Evolutionary conservation across 2,797 vertebrate species (phyloP), one percentile per base, ranked within the genome.

Genomic region (Echiichthys vipera): DNA sequence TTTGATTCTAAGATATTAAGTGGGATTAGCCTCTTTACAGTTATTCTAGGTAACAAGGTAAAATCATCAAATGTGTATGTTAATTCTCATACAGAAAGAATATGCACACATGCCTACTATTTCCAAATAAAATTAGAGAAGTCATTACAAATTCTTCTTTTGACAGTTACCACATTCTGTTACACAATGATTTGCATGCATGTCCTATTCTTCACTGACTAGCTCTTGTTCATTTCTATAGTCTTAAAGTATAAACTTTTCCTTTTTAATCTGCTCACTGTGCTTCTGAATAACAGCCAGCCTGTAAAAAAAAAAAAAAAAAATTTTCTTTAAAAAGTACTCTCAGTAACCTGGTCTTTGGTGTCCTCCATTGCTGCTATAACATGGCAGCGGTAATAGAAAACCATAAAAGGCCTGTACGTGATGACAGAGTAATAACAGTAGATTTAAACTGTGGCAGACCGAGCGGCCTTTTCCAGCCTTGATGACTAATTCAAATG

Each of bases 361-460:
- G 69, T 76, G 71, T 84, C 74, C 76, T 85, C 74, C 66, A 71
- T 29, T 74, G 70, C 78, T 62, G 71, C 80, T 76, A 59, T 67
- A 85, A 85, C 83, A 88, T 46, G 47, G 77, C 81, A 72, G 71
- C 46, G 36, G 80, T 87, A 88, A 89, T 87, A 85, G 84, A 84
- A 88, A 90, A 63, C 79, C 69, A 89, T 90, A 86, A 92, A 89
- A 84, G 73, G 68, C 66, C 70, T 63, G 71, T 66, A 67, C 53
- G 64, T 55, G 89, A 89, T 88, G 91, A 90, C 91, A 88, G 89
- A 82, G 88, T 90, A 84, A 91, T 91, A 91, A 91, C 80, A 78
- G 76, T 84, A 89, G 90, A 93, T 92, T 90, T 90, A 91, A 91
- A 83, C 79, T 78, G 84, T 83, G 84, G 79, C 82, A 64, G 74